Conservation (phyloP, 2,113 vertebrate species). For the Anseranas semipalmata region DNA sequence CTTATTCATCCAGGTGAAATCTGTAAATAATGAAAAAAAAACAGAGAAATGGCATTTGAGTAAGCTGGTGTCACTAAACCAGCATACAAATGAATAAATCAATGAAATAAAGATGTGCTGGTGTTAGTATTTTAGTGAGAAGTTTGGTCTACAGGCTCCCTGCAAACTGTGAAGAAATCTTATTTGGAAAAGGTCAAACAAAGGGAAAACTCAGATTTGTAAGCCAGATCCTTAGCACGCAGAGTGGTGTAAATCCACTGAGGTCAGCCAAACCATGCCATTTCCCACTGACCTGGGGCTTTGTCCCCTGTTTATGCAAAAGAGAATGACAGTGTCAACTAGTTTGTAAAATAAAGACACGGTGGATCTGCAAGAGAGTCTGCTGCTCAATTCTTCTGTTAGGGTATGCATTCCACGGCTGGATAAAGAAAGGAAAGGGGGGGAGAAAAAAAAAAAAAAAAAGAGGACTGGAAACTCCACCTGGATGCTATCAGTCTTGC, state of each 20-base stretch:
- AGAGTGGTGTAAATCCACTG: not conserved
- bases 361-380: not conserved
- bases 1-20: slow-evolving; percentile 12
- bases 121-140: not conserved
- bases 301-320: not conserved
- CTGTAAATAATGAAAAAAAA: slow-evolving; percentile 23
- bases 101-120: not conserved
- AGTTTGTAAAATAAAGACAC: not conserved
- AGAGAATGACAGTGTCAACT: not conserved
- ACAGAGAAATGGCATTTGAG: not conserved
- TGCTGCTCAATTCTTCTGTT: not conserved
- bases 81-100: not conserved
- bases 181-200: not conserved
- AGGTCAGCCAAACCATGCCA: not conserved
- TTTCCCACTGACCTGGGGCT: not conserved
- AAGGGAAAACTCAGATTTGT: not conserved
- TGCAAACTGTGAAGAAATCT: not conserved
- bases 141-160: not conserved
- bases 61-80: not conserved
- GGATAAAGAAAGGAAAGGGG: not conserved
- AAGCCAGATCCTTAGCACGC: not conserved
- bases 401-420: slow-evolving; percentile 40
- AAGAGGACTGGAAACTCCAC: slow-evolving; percentile 82
- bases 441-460: not conserved
- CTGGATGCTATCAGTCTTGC: slow-evolving; percentile 98